A percentile compares a stretch with the other conserved stretches of the same genome.
These are phyloP conservation scores for Thalassophryne amazonica DNA, from an alignment of 2,797 vertebrate genomes.

Conservation along the genomic window DNA sequence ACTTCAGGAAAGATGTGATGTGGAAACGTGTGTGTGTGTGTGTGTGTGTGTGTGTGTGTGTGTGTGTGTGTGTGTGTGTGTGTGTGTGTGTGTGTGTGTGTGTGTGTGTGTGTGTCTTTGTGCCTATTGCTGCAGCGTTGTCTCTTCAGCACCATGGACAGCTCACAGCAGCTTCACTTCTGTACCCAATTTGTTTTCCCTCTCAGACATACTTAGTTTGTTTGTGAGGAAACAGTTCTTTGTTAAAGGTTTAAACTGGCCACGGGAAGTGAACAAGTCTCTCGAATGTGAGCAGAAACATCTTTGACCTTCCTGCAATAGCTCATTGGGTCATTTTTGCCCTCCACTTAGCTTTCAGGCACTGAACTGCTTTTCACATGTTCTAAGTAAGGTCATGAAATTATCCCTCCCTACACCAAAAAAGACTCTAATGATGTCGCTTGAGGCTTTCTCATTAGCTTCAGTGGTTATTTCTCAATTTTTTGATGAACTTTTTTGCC, in stretches of 20 bases:
- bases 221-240: no score
- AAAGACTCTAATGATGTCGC: slow-evolving; percentile 39
- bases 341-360: no score
- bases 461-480: slow-evolving; percentile 17
- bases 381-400: no score
- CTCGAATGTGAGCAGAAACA: no score
- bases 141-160: slow-evolving; percentile 77
- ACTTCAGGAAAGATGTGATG: background rate
- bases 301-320: no score
- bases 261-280: no score
- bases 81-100: no score
- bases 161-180: slow-evolving; percentile 23
- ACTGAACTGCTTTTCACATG: no score
- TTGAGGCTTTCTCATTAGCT: slow-evolving; percentile 30
- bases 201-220: background rate
- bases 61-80: background rate
- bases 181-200: background rate
- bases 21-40: background rate
- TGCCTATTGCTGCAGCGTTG: background rate
- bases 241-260: no score
- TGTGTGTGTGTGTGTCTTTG: background rate
- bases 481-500: slow-evolving; percentile 28
- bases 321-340: no score
- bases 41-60: background rate
- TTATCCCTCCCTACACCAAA: slow-evolving; percentile 5